Conservation (phyloP, 2,113 vertebrate genomes). For the Rissa tridactyla region DNA sequence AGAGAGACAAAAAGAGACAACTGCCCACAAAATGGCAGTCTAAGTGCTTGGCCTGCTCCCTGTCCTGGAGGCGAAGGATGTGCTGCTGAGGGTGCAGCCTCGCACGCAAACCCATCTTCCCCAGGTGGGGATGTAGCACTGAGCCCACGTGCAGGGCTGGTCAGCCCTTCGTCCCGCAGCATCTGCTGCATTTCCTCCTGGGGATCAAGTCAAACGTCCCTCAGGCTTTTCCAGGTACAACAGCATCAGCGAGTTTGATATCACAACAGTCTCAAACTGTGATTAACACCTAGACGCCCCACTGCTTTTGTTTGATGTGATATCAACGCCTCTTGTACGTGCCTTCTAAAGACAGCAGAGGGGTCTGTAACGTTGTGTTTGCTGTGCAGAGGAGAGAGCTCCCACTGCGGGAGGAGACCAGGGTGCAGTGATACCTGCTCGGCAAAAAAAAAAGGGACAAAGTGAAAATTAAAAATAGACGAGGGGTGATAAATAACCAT, state of each 20-base stretch:
- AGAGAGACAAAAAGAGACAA: neutral
- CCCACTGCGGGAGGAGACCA: fast-evolving
- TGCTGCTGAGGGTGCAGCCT: fast-evolving
- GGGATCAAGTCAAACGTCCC: neutral
- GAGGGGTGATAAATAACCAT: neutral
- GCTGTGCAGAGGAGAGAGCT: fast-evolving
- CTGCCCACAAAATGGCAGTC: neutral
- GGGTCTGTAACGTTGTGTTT: neutral
- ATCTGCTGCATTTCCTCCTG: neutral
- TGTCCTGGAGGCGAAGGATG: neutral
- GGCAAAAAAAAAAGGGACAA: neutral
- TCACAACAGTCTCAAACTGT: neutral
- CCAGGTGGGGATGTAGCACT: too few relatives aligned
- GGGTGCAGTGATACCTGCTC: fast-evolving
- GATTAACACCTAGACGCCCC: neutral
- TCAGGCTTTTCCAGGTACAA: neutral
- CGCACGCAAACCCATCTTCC: fast-evolving
- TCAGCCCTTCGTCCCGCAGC: neutral
- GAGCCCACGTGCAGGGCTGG: fast-evolving
- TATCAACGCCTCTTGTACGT: neutral
- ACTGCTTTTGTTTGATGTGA: neutral
- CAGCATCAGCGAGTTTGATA: neutral
- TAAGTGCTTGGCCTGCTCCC: neutral
- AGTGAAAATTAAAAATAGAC: neutral
- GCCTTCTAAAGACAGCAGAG: neutral